Percentiles rank a stretch among this genome's conserved stretches.
Evolutionary conservation across 2,113 vertebrate genomes (phyloP).

Genomic region (Thomomys bottae): DNA sequence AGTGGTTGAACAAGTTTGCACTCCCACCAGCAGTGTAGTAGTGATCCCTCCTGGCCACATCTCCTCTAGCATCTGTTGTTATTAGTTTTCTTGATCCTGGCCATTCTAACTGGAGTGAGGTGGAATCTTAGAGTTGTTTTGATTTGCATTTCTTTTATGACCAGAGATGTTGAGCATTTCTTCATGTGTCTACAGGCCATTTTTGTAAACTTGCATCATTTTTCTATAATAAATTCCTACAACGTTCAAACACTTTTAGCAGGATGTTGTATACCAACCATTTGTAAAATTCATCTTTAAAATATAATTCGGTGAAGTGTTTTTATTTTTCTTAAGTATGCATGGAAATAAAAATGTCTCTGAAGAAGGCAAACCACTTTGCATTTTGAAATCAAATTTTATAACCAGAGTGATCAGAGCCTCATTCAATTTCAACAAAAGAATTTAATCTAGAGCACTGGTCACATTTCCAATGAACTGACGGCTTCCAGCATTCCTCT

Average conservation of each 20-base stretch:
- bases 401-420: constrained; percentile 44
- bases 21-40: no score
- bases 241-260: neutral
- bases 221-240: constrained; percentile 16
- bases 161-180: no score
- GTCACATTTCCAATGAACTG: constrained; percentile 48
- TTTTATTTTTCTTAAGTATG: neutral
- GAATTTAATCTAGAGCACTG: constrained; percentile 58
- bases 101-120: no score
- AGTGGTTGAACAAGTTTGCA: no score
- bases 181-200: no score
- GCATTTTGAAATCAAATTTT: constrained; percentile 60
- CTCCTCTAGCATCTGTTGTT: no score
- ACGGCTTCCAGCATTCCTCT: constrained; percentile 46
- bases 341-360: constrained; percentile 57
- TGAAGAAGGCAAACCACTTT: constrained; percentile 47
- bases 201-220: no score
- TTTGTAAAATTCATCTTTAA: constrained; percentile 24
- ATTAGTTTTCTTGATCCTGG: no score
- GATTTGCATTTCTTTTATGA: no score
- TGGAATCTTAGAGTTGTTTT: no score
- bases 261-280: neutral
- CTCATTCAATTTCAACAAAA: constrained; percentile 66
- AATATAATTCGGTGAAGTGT: constrained; percentile 1
- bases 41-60: no score